Percentiles rank a stretch among this genome's conserved stretches.
These are phyloP conservation scores for Glyptemys insculpta DNA, from an alignment of 2,797 vertebrate genomes.

Conservation along the genomic window DNA sequence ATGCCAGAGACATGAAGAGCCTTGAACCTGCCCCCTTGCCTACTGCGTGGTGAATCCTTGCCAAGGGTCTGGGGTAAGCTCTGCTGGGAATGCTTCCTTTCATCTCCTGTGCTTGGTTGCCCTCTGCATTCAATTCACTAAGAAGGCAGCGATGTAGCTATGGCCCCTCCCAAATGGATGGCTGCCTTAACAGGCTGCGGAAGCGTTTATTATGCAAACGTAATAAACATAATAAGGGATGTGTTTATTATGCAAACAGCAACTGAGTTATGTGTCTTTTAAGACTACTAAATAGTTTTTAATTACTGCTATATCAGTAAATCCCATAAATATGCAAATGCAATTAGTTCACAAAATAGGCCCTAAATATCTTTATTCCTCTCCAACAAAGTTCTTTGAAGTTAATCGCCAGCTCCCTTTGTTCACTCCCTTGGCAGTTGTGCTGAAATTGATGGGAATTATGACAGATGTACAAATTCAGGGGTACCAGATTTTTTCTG, in stretches of 20 bases:
- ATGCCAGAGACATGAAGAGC: not conserved
- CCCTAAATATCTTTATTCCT: conserved; percentile 81
- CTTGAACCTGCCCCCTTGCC: not conserved
- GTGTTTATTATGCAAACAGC: conserved; percentile 82
- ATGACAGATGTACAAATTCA: conserved; percentile 75
- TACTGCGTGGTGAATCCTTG: not conserved
- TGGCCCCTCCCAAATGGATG: conserved; percentile 14
- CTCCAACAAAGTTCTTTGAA: conserved; percentile 81
- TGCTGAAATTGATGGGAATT: conserved; percentile 71
- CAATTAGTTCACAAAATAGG: conserved; percentile 81
- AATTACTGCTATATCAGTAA: conserved; percentile 82
- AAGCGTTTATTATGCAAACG: conserved; percentile 78
- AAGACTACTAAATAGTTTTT: conserved; percentile 83
- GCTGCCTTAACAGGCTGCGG: conserved; percentile 54
- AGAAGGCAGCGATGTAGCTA: not conserved
- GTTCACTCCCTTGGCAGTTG: conserved; percentile 64
- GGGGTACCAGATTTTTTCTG: conserved; percentile 40
- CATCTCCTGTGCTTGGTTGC: not conserved
- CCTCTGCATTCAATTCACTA: not conserved
- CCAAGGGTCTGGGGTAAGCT: not conserved
- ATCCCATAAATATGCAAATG: conserved; percentile 83
- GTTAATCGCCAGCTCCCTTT: conserved; percentile 78
- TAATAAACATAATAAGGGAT: conserved; percentile 71
- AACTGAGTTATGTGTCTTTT: conserved; percentile 81
- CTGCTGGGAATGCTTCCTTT: not conserved